Percentiles rank a stretch among this genome's conserved stretches.
These are phyloP conservation scores for Leptinotarsa peninsularis DNA, from an alignment of 2,888 invertebrate species.

Conservation along the genomic window DNA sequence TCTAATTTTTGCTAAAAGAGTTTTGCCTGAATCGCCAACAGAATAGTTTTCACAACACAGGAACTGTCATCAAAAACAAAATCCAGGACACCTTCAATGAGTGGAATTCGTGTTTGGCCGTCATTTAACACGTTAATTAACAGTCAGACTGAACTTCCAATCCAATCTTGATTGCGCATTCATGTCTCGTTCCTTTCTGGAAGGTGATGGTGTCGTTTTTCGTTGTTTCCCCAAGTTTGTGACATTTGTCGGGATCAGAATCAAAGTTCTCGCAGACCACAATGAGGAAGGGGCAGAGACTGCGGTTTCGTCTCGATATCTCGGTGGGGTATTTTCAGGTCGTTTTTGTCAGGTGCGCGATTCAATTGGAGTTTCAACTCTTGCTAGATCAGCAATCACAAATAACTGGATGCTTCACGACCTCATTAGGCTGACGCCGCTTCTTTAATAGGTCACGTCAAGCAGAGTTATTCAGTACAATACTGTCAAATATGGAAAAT, in stretches of 20 bases:
- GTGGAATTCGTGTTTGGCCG: background rate
- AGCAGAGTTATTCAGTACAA: too few species aligned
- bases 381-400: background rate
- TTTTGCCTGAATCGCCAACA: too few species aligned
- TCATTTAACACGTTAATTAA: background rate
- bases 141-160: background rate
- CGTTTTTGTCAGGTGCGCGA: background rate
- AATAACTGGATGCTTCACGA: too few species aligned
- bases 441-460: too few species aligned
- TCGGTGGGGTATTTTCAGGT: background rate
- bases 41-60: too few species aligned
- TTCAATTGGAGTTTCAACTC: background rate
- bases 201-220: background rate
- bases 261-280: background rate
- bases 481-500: too few species aligned
- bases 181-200: constrained; percentile 3
- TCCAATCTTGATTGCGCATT: background rate
- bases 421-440: too few species aligned
- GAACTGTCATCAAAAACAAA: too few species aligned
- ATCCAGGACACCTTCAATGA: background rate
- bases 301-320: background rate
- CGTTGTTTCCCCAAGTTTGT: constrained; percentile 5
- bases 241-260: background rate
- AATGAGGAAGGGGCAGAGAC: background rate
- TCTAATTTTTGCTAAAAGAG: too few species aligned